phyloP scores from a whole-genome alignment of 2,888 invertebrate genomes.

The Glaucopsyche alexis region DNA sequence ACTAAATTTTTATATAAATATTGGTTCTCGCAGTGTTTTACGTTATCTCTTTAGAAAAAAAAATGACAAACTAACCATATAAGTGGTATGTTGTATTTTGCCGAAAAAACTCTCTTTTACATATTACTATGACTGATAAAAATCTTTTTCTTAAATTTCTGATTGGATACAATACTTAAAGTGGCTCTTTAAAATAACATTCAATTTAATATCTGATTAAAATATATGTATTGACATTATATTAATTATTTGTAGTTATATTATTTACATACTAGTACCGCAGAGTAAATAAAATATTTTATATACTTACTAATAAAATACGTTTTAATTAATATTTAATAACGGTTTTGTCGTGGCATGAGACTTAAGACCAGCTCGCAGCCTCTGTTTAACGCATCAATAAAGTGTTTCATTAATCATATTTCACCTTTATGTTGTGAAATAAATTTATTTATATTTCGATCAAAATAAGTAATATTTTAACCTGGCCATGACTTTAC shows the following conservation, averaged over 20 bases:
- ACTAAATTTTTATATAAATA: no score
- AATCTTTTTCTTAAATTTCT: no score
- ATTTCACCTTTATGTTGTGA: background rate
- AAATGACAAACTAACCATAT: no score
- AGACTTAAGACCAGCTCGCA: background rate
- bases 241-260: background rate
- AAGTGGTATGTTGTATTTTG: no score
- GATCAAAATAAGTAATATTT: background rate
- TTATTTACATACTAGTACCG: background rate
- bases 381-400: background rate
- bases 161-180: no score
- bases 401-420: constrained; percentile 1
- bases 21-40: no score
- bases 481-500: background rate
- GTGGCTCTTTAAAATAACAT: no score
- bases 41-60: no score
- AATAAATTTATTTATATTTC: background rate
- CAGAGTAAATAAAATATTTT: background rate
- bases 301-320: background rate
- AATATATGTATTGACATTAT: no score
- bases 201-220: no score
- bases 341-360: background rate
- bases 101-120: no score
- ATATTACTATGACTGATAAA: no score
- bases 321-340: background rate